These are phyloP conservation scores for Emys orbicularis DNA, from an alignment of 2,797 vertebrate species.

Conservation along the genomic window DNA sequence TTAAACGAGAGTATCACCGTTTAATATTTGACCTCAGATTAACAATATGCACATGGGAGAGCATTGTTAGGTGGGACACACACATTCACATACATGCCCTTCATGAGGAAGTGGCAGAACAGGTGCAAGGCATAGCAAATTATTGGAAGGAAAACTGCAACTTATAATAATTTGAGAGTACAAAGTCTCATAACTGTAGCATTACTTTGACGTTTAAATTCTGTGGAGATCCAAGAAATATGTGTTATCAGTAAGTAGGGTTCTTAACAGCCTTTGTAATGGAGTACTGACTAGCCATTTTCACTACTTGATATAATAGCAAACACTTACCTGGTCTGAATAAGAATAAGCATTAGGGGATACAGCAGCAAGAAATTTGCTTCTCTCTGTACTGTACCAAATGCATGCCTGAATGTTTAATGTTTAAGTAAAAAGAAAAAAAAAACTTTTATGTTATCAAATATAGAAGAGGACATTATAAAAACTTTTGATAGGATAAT, in stretches of 20 bases:
- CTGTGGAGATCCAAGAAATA: not conserved
- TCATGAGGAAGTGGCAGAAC: not conserved
- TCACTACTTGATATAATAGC: not conserved
- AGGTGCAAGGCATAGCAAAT: not conserved
- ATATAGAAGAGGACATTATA: slow-evolving; percentile 9
- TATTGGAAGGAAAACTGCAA: fast-evolving
- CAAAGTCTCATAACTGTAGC: not conserved
- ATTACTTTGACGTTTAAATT: not conserved
- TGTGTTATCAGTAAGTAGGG: not conserved
- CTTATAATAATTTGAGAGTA: not conserved
- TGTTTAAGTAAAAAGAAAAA: not conserved
- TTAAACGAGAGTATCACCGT: not conserved
- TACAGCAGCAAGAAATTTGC: slow-evolving; percentile 20
- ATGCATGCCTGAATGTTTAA: not conserved
- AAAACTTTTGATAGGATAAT: slow-evolving; percentile 40
- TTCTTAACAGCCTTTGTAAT: slow-evolving; percentile 3
- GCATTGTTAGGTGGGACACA: not conserved
- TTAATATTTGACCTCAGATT: not conserved
- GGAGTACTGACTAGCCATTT: not conserved
- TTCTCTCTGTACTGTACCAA: not conserved
- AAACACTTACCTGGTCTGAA: not conserved
- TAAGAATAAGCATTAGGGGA: not conserved
- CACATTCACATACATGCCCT: not conserved
- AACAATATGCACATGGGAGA: not conserved
- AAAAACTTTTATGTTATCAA: not conserved